Percentiles rank a stretch among this genome's conserved stretches.
These are phyloP conservation scores for Dexiosoma caninum DNA, from an alignment of 2,888 invertebrate species.

Conservation along the genomic window DNA sequence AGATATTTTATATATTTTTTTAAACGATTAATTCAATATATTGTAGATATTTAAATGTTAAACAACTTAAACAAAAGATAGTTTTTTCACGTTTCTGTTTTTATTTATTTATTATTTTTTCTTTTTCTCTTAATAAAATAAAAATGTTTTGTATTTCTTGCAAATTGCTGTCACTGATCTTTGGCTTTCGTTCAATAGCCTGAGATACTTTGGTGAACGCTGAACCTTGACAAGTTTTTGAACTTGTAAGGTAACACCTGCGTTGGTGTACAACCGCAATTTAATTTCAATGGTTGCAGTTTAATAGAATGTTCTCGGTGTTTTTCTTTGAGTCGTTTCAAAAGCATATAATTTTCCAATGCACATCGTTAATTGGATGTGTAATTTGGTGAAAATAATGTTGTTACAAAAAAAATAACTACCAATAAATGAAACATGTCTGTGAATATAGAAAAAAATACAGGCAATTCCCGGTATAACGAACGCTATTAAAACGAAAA, in stretches of 20 bases:
- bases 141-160: neutral
- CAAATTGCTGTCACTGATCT: neutral
- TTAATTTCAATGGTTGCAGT: neutral
- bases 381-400: neutral
- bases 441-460: too few relatives aligned
- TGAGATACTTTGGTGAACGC: neutral
- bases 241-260: slow-evolving; percentile 8
- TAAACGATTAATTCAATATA: slow-evolving; percentile 1
- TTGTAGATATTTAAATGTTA: neutral
- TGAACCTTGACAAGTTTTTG: slow-evolving; percentile 5
- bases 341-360: neutral
- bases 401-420: neutral
- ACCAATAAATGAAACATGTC: neutral
- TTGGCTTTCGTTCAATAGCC: too few relatives aligned
- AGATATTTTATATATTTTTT: neutral
- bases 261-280: neutral
- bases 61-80: neutral
- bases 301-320: neutral
- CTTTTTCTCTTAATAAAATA: neutral
- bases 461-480: too few relatives aligned
- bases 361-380: neutral
- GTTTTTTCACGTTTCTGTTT: too few relatives aligned
- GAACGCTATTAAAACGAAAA: too few relatives aligned
- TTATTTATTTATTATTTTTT: neutral
- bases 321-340: neutral